Percentiles rank a stretch among this genome's conserved stretches.
These are phyloP conservation scores for Poeciliopsis turneri DNA, from an alignment of 2,797 vertebrate species.

Conservation along the genomic window DNA sequence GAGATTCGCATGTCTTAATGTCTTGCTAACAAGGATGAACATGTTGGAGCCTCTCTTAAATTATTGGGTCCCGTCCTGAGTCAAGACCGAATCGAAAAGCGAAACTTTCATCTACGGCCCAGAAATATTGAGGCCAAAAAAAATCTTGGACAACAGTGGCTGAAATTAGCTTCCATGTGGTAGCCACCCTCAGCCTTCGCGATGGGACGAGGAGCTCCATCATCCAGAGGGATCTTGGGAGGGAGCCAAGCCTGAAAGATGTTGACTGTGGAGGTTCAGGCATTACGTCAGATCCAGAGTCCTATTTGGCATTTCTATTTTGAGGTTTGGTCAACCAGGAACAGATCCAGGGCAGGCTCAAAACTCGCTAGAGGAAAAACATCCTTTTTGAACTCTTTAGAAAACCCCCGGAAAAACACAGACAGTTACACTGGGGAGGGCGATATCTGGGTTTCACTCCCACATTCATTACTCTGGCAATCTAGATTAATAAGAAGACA, in stretches of 20 bases:
- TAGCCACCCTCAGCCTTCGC: background rate
- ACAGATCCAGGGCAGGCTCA: background rate
- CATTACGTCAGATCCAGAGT: background rate
- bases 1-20: background rate
- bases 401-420: background rate
- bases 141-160: background rate
- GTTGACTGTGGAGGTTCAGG: background rate
- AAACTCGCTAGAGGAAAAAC: background rate
- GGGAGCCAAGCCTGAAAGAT: background rate
- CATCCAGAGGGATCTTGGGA: background rate
- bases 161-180: background rate
- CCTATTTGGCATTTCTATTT: background rate
- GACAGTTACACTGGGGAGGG: background rate
- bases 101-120: background rate
- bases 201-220: background rate
- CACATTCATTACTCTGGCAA: background rate
- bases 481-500: background rate
- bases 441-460: background rate
- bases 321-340: background rate
- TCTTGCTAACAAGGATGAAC: background rate
- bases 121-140: background rate
- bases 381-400: background rate
- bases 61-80: too few relatives aligned
- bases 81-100: background rate
- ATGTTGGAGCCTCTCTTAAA: background rate